Base-by-base conservation (phyloP, 2,888 invertebrate species). In the Eurois occulta region DNA sequence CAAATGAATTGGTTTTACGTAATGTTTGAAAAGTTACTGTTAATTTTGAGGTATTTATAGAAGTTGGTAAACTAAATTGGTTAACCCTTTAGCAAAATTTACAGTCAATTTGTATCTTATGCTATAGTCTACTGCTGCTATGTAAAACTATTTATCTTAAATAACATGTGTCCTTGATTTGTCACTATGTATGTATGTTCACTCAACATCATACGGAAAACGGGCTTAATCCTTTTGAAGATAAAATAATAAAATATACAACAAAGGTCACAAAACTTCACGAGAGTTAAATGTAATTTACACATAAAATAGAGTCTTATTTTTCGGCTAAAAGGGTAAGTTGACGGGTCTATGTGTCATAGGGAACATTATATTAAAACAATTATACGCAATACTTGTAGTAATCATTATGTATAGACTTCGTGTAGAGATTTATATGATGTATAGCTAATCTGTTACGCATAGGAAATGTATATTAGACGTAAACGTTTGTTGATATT, bases 401-500 rank as follows among this genome's bases (percentile, higher is more conserved):
- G 83, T 75, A 78, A 75, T 68, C 80, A 85, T 85, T 81, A 81
- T 90, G 88, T 90, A 89, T 91, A 91, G 85, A 88, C 74, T 84
- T 85, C 78, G 77, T 85, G 83, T 89, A 90, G 88, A 87, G 78
- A 87, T 86, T 85, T 88, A 86, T 89, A 88, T 87, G 87, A 88
- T 93, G 91, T 92, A 92, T 91, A 93, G 91, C 88, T 92, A 89
- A 90, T 88, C 88, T 92, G 93, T 94, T 93, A 90, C 82, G 83
- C 81, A 81, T 87, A 90, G 90, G 85, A 87, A 90, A 89, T 91
- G 89, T 92, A 91, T 91, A 91, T 90, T 87, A 86, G 87, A 80
- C 80, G 84, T 91, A 90, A 91, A 88, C 72, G 89, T 92, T 92
- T 94, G 95, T 95, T 96, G 91, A 94, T 93, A 94, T 94, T 93